These are phyloP conservation scores for Potorous gilbertii DNA, from an alignment of 2,797 vertebrate genomes.

Conservation along the genomic window DNA sequence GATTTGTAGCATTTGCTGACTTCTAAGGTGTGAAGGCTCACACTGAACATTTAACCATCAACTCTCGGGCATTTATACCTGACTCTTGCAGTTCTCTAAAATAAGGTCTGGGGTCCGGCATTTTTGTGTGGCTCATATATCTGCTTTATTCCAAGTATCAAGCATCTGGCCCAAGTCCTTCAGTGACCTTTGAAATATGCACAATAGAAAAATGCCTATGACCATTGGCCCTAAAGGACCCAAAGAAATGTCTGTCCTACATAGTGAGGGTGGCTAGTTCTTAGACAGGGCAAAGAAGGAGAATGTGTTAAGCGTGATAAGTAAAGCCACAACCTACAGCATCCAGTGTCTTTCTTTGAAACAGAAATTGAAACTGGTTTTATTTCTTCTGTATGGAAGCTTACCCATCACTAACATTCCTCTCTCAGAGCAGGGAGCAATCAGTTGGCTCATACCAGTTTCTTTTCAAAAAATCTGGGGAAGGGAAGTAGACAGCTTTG, in stretches of 20 bases:
- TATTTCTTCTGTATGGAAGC: conserved; percentile 40
- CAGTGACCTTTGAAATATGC: conserved; percentile 55
- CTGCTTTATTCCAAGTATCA: conserved; percentile 71
- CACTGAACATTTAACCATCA: background rate
- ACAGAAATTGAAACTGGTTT: background rate
- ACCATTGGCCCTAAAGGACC: conserved; percentile 12
- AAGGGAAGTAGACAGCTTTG: background rate
- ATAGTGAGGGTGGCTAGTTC: conserved; percentile 31
- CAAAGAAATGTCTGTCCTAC: conserved; percentile 36
- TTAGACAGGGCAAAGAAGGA: conserved; percentile 25
- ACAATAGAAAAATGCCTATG: conserved; percentile 29
- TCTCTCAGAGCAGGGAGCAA: conserved; percentile 20
- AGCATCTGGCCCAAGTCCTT: conserved; percentile 72
- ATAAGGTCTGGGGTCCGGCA: conserved; percentile 56
- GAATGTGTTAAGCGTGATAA: conserved; percentile 2
- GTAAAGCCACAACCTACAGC: conserved; percentile 39
- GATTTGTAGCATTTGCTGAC: background rate
- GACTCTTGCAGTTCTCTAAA: conserved; percentile 63
- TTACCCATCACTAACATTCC: conserved; percentile 4
- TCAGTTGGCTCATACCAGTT: background rate
- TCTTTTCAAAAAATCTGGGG: conserved; percentile 28
- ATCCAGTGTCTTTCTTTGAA: conserved; percentile 16
- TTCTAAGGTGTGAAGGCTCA: background rate
- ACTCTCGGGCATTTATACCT: background rate
- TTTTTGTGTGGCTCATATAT: conserved; percentile 3